These are phyloP conservation scores for Proteles cristata DNA, from an alignment of 2,113 vertebrate species.

Conservation along the genomic window DNA sequence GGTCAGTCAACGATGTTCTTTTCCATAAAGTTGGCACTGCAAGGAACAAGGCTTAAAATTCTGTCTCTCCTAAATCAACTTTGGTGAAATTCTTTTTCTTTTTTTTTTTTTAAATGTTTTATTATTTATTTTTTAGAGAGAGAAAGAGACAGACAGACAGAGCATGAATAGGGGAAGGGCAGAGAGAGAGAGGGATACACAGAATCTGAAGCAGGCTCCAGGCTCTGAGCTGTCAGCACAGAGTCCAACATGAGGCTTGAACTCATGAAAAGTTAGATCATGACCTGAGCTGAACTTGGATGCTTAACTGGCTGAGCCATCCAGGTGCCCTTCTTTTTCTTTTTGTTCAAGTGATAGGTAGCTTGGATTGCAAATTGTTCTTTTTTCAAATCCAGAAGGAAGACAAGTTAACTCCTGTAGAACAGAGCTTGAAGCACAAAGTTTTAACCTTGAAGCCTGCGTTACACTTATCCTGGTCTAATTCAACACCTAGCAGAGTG, in stretches of 20 bases:
- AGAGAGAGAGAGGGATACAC: too few relatives aligned
- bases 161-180: too few relatives aligned
- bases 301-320: too few relatives aligned
- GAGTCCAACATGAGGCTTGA: too few relatives aligned
- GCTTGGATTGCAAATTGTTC: neutral
- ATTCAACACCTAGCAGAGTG: neutral
- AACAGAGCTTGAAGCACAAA: neutral
- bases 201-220: too few relatives aligned
- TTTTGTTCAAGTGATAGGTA: neutral
- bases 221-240: too few relatives aligned
- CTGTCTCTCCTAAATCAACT: neutral
- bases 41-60: neutral
- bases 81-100: constrained; percentile 4
- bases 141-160: too few relatives aligned
- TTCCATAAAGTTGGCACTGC: neutral
- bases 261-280: too few relatives aligned
- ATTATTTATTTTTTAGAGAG: neutral
- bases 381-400: neutral
- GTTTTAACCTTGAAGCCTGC: neutral
- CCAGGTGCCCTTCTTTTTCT: neutral
- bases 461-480: neutral
- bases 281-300: too few relatives aligned
- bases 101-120: neutral
- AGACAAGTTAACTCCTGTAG: neutral
- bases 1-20: neutral